Evolutionary conservation across 2,797 vertebrate genomes (phyloP).

Genomic region (Neopelma chrysocephalum): DNA sequence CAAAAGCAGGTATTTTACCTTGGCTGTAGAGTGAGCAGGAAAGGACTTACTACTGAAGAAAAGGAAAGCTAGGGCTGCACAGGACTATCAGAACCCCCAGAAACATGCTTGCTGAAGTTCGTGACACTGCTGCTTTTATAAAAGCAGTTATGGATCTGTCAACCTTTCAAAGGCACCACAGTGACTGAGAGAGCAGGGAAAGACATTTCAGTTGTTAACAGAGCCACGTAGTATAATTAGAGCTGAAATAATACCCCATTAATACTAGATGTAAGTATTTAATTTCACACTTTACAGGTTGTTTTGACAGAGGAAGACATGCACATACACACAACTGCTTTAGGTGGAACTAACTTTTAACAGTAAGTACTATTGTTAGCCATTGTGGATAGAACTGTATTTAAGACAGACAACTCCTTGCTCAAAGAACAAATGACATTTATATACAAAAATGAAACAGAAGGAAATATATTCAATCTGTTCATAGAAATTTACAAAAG

Average conservation of each 20-base stretch:
- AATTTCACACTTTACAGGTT: background rate
- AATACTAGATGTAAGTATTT: background rate
- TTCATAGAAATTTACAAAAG: background rate
- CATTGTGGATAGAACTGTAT: background rate
- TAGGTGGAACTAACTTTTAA: background rate
- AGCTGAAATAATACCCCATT: background rate
- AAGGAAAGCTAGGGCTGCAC: background rate
- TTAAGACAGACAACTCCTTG: background rate
- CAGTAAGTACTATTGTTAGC: background rate
- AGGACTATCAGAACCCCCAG: background rate
- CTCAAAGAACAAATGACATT: background rate
- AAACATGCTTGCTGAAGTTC: background rate
- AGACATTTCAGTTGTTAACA: background rate
- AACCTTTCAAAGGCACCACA: background rate
- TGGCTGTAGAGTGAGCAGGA: background rate
- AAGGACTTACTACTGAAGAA: background rate
- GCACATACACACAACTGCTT: background rate
- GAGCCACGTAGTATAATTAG: background rate
- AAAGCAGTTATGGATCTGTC: background rate
- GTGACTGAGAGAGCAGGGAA: background rate
- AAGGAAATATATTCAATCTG: background rate
- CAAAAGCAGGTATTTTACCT: background rate
- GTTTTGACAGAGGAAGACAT: background rate
- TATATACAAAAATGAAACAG: background rate
- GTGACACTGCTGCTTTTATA: background rate